Evolutionary conservation across 2,113 vertebrate species (phyloP), one percentile per base, ranked within the genome.

Genomic region (Agelaius tricolor): DNA sequence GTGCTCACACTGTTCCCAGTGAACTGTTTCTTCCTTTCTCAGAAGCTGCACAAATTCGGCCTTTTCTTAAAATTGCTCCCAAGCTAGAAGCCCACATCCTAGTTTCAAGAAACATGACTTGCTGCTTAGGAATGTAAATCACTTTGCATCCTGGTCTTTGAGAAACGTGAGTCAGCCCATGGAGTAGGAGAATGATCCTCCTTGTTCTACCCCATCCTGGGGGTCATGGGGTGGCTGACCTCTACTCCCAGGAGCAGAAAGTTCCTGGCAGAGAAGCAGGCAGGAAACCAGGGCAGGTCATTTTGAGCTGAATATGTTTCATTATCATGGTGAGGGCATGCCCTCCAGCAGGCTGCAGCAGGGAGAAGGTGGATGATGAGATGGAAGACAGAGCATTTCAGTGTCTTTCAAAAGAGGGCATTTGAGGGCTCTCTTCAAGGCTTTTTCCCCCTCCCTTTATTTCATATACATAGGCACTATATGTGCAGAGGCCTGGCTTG

Each of bases 91-190:
- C 21, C 74, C 35, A 65, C 47, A 69, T 92, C 55, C 39, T 55
- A 55, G 27, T 82, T 93, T 92, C 51, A 92, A 79, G 84, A 91
- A 93, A 28, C 39, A 44, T 93, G 41, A 88, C 33, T 96, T 78
- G 59, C 33, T 86, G 24, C 57, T 89, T 72, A 78, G 88, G 88
- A 96, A 94, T 91, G 94, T 67, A 94, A 94, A 93, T 94, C 63
- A 43, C 55, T 84, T 68, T 49, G 69, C 69, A 61, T 89, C 84
- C 54, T 81, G 44, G 47, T 81, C 80, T 92, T 61, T 89, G 76
- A 80, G 46, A 80, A 95, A 39, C 10, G 0, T 37, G 81, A 77
- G 46, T 63, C 76, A 94, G 37, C 6, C 57, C n/a, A 8, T 49
- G 47, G 72, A 91, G 12, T 5, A 6, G 46, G 58, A 96, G 82